Evolutionary conservation across 2,797 vertebrate genomes (phyloP).

Genomic region (Microcaecilia unicolor): DNA sequence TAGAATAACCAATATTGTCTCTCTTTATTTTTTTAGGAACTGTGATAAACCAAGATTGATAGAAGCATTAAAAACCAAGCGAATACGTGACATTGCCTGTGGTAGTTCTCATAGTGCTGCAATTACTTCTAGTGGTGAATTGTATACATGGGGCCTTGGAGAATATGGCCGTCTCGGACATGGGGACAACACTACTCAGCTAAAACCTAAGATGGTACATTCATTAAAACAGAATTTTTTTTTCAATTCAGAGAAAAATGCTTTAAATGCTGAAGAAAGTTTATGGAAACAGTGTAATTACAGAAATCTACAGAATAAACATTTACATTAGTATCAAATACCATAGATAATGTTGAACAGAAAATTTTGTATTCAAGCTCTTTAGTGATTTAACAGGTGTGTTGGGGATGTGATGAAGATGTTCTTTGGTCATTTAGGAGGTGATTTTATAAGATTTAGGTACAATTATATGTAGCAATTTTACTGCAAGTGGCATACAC

Average conservation of each 20-base stretch:
- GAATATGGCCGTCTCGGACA: conserved; percentile 94
- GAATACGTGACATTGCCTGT: conserved; percentile 92
- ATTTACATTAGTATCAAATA: too few species aligned
- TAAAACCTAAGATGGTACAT: conserved; percentile 91
- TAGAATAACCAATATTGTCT: neutral
- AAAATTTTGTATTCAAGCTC: too few species aligned
- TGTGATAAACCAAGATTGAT: conserved; percentile 96
- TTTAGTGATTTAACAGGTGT: too few species aligned
- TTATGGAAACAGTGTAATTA: too few species aligned
- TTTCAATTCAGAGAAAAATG: neutral
- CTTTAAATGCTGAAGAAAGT: too few species aligned
- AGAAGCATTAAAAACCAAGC: conserved; percentile 91
- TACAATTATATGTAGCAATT: too few species aligned
- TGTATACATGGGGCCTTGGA: conserved; percentile 97
- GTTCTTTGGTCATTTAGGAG: too few species aligned
- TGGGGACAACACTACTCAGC: conserved; percentile 93
- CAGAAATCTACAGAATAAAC: neutral
- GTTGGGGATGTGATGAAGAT: too few species aligned
- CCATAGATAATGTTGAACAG: too few species aligned
- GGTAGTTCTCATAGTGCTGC: conserved; percentile 96
- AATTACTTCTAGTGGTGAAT: conserved; percentile 92
- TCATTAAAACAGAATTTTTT: neutral
- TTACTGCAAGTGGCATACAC: too few species aligned
- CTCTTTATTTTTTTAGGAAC: conserved; percentile 63
- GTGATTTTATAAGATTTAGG: too few species aligned